phyloP scores from a whole-genome alignment of 2,797 vertebrate genomes.

The Margarornis squamiger region DNA sequence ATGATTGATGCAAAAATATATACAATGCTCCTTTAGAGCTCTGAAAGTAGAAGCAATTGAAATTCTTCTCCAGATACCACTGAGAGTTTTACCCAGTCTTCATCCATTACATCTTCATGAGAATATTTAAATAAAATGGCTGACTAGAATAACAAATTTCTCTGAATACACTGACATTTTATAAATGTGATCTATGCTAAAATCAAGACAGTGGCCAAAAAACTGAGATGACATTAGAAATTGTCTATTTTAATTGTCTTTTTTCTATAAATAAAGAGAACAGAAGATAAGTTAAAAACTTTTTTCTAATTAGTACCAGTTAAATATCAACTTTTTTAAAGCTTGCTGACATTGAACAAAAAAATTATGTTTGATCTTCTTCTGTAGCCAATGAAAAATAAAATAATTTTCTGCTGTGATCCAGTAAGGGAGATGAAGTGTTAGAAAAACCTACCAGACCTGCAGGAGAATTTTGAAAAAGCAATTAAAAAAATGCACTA shows the following conservation, averaged over 20 bases:
- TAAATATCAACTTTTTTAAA: background rate
- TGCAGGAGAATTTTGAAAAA: background rate
- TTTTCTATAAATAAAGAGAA: constrained; percentile 6
- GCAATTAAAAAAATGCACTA: background rate
- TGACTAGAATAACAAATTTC: constrained; percentile 2
- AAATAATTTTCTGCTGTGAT: background rate
- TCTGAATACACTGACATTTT: constrained; percentile 52
- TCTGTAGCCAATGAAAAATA: background rate
- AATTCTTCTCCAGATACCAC: background rate
- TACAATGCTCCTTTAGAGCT: background rate
- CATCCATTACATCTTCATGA: constrained; percentile 1
- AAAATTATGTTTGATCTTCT: background rate
- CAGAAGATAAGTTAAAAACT: background rate
- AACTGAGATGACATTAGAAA: background rate
- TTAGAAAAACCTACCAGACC: background rate
- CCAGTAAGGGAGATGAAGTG: background rate
- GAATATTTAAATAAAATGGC: constrained; percentile 19
- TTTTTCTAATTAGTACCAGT: constrained; percentile 2
- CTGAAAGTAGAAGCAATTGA: background rate
- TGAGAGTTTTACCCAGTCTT: background rate
- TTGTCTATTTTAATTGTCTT: background rate
- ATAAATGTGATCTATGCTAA: constrained; percentile 32
- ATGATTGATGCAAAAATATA: background rate
- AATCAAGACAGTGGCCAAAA: background rate
- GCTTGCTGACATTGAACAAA: constrained; percentile 18